Conservation (phyloP, 2,113 vertebrate genomes). For the Thunnus maccoyii region DNA sequence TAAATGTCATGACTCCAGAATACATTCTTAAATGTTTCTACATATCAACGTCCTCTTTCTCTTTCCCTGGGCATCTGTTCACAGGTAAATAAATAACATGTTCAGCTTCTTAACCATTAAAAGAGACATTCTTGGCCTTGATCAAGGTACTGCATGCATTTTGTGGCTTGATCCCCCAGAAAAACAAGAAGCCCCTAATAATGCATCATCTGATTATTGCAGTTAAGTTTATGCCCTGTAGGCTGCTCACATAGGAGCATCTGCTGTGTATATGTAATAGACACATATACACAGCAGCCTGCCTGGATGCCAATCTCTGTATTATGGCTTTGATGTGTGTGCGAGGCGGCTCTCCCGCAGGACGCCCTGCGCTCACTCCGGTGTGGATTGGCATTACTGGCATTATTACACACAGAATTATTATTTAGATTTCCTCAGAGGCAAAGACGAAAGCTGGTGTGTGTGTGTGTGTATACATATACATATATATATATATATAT, state of each 20-base stretch:
- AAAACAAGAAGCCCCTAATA: conserved; percentile 36
- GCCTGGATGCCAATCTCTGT: conserved; percentile 52
- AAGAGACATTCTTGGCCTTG: not conserved
- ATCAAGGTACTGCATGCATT: conserved; percentile 39
- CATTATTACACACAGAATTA: conserved; percentile 76
- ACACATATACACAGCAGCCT: conserved; percentile 46
- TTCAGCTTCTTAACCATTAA: not conserved
- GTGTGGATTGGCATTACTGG: conserved; percentile 70
- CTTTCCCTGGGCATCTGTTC: conserved; percentile 3
- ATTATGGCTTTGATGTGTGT: conserved; percentile 70
- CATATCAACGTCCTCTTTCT: not conserved
- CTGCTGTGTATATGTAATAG: conserved; percentile 46
- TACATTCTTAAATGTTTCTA: not conserved
- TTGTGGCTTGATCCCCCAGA: conserved; percentile 13
- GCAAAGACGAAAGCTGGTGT: conserved; percentile 12
- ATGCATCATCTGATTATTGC: conserved; percentile 46
- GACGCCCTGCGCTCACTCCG: conserved; percentile 29
- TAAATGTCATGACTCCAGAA: conserved; percentile 19
- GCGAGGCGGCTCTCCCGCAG: conserved; percentile 56
- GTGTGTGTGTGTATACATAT: not conserved
- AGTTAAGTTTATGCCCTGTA: conserved; percentile 34
- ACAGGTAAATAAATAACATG: not conserved
- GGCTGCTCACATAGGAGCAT: conserved; percentile 56
- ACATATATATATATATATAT: not conserved
- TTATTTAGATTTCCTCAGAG: conserved; percentile 66